Evolutionary conservation across 2,797 vertebrate species (phyloP).

Genomic region (Poecile montanus): DNA sequence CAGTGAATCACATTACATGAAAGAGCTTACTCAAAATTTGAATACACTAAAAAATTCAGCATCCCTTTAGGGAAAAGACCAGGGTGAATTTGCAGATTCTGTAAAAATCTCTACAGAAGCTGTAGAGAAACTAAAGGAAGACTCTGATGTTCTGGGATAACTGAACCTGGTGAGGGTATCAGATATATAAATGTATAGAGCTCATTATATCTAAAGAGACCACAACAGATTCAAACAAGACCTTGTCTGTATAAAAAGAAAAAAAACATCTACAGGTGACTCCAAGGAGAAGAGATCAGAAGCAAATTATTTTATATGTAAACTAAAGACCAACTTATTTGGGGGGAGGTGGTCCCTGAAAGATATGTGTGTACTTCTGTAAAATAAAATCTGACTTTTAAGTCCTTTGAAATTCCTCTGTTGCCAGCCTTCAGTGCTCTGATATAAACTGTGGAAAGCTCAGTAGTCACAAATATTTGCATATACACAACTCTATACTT

Average conservation of each 20-base stretch:
- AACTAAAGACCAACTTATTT: not conserved
- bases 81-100: not conserved
- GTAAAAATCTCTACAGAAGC: not conserved
- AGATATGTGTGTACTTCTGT: fast-evolving
- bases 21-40: not conserved
- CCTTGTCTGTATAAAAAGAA: not conserved
- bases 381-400: not conserved
- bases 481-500: not conserved
- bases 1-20: not conserved
- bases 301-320: not conserved
- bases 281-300: not conserved
- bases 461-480: not conserved
- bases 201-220: not conserved
- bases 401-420: not conserved
- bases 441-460: not conserved
- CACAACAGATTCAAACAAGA: not conserved
- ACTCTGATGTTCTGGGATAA: not conserved
- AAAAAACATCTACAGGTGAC: not conserved
- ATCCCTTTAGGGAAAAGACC: not conserved
- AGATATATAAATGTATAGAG: not conserved
- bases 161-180: not conserved
- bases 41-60: not conserved
- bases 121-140: not conserved
- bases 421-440: not conserved
- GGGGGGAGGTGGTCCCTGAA: fast-evolving